A percentile compares a stretch with the other conserved stretches of the same genome.
These are phyloP conservation scores for Anodontia alba DNA, from an alignment of 2,888 invertebrate genomes.

Conservation along the genomic window DNA sequence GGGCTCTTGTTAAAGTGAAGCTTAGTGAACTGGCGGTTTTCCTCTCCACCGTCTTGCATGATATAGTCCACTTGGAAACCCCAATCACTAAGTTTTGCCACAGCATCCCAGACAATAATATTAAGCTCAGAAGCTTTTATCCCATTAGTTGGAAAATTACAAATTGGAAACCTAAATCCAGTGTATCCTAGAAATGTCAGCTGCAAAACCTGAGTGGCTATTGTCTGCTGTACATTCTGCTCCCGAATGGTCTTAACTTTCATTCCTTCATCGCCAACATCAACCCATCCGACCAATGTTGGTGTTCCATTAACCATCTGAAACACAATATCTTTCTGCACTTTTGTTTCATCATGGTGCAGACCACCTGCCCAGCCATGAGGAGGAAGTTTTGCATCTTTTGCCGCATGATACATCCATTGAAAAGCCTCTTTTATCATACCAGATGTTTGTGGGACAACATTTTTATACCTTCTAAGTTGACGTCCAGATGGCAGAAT, in stretches of 20 bases:
- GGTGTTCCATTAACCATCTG: constrained; percentile 20
- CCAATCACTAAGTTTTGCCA: constrained; percentile 31
- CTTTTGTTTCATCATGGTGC: constrained; percentile 43
- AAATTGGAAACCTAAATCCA: constrained; percentile 51
- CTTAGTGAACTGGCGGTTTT: constrained; percentile 46
- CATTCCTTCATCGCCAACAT: constrained; percentile 39
- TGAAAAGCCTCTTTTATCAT: constrained; percentile 23
- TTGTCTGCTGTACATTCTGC: constrained; percentile 18
- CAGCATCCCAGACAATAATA: constrained; percentile 36
- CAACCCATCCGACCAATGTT: constrained; percentile 38
- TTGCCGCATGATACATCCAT: constrained; percentile 44
- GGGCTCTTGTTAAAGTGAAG: constrained; percentile 30
- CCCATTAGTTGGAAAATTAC: constrained; percentile 42
- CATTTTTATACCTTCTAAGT: not conserved
- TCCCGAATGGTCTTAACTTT: constrained; percentile 27
- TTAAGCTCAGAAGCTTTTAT: constrained; percentile 28
- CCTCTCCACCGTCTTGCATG: constrained; percentile 44
- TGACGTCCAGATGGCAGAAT: not conserved
- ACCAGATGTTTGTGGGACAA: constrained; percentile 38
- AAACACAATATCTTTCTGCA: constrained; percentile 40
- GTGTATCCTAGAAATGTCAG: constrained; percentile 48
- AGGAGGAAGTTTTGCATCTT: constrained; percentile 13
- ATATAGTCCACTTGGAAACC: constrained; percentile 44
- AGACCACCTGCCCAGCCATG: constrained; percentile 39
- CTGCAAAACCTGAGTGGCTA: constrained; percentile 45